Evolutionary conservation across 2,113 vertebrate species (phyloP).

Genomic region (Microcebus lehilahytsara): DNA sequence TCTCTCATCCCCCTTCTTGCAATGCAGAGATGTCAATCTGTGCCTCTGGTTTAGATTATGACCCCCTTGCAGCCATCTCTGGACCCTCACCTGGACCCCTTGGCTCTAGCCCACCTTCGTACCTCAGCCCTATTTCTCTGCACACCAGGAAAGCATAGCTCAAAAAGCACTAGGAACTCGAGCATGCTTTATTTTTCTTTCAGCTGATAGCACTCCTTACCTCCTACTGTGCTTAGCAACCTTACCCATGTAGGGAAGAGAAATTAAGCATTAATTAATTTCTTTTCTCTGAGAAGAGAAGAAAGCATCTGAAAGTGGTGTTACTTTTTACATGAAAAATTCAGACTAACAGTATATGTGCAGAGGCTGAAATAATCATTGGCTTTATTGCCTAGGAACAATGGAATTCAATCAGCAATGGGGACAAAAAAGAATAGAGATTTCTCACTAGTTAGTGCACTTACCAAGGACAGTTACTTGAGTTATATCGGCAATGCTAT

Average conservation of each 20-base stretch:
- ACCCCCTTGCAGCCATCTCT: not conserved
- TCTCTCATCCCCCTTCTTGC: fast-evolving
- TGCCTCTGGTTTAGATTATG: not conserved
- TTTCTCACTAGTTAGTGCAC: constrained; percentile 48
- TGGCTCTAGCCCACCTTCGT: not conserved
- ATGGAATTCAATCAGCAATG: fast-evolving
- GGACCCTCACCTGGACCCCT: fast-evolving
- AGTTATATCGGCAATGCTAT: constrained; percentile 80
- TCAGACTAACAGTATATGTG: not conserved
- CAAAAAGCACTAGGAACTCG: not conserved
- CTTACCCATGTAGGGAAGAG: not conserved
- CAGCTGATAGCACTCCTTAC: not conserved
- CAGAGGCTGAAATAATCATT: not conserved
- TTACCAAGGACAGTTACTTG: constrained; percentile 92
- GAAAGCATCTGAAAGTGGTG: not conserved
- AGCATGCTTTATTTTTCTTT: not conserved
- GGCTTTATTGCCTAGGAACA: not conserved
- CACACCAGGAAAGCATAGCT: not conserved
- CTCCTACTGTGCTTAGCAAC: not conserved
- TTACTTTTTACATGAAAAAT: not conserved
- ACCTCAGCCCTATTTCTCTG: not conserved
- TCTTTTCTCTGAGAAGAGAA: not conserved
- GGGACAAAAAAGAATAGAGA: not conserved
- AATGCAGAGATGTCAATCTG: fast-evolving
- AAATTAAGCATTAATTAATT: not conserved